phyloP scores from a whole-genome alignment of 2,797 vertebrate species.

The Mormyrus proboscirostris region DNA sequence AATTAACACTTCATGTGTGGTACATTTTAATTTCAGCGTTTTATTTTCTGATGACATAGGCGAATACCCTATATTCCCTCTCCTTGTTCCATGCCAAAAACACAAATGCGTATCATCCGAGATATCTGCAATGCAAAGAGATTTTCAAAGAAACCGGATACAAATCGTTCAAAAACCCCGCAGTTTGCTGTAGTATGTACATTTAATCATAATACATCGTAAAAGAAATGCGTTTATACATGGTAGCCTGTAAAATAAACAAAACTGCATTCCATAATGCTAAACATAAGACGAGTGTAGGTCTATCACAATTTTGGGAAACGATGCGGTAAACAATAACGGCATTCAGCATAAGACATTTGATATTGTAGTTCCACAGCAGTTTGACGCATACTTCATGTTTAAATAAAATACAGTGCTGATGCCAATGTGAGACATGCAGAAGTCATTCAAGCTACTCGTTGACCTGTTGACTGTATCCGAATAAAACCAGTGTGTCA shows the following conservation, averaged over 20 bases:
- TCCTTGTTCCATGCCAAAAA: background rate
- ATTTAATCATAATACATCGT: conserved; percentile 1
- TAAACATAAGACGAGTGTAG: background rate
- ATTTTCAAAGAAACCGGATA: background rate
- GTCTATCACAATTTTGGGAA: background rate
- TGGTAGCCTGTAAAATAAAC: conserved; percentile 16
- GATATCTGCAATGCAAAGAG: background rate
- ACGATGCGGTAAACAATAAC: background rate
- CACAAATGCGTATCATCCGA: background rate
- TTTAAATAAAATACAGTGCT: background rate
- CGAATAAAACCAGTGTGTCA: background rate
- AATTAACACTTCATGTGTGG: background rate
- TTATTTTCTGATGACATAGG: background rate
- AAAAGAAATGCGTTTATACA: conserved; percentile 16
- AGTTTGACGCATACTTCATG: background rate
- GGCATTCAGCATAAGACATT: background rate
- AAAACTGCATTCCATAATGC: background rate
- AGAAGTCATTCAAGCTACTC: background rate
- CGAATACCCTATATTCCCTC: background rate
- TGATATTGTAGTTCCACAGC: background rate
- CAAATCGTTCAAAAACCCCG: background rate
- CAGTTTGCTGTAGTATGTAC: background rate
- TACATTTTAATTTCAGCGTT: background rate
- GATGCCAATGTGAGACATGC: background rate
- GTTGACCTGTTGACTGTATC: background rate